phyloP scores from a whole-genome alignment of 2,888 invertebrate genomes.

The Eupithecia pulchellata region DNA sequence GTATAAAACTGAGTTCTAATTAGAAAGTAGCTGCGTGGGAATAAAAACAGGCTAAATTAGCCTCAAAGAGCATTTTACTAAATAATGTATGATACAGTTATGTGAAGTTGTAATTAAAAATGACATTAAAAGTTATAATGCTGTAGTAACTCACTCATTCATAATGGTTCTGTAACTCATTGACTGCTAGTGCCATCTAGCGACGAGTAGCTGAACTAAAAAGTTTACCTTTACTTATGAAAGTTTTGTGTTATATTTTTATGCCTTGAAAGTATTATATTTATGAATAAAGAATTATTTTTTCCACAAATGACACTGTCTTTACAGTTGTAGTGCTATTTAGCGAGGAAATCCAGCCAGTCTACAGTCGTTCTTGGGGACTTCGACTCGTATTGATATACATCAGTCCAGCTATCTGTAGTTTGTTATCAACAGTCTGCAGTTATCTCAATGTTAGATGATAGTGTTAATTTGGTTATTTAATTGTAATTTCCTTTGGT shows the following conservation, averaged over 20 bases:
- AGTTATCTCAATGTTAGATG: no score
- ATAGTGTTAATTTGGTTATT: no score
- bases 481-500: no score
- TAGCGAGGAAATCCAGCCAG: no score
- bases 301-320: no score
- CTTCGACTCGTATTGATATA: no score
- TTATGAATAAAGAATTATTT: background rate
- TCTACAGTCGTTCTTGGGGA: no score
- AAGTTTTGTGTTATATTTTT: no score
- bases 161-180: constrained; percentile 1
- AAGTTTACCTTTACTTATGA: background rate
- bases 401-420: no score
- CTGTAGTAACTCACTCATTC: constrained; percentile 23
- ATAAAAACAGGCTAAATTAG: constrained; percentile 27
- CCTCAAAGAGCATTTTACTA: constrained; percentile 13
- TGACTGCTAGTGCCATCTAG: constrained; percentile 61
- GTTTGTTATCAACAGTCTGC: no score
- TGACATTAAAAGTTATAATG: constrained; percentile 24
- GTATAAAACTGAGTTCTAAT: constrained; percentile 7
- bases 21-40: constrained; percentile 1
- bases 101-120: constrained; percentile 28
- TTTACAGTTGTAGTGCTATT: no score
- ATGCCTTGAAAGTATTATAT: background rate
- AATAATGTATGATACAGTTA: constrained; percentile 27
- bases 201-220: constrained; percentile 51